Base-by-base conservation (phyloP, 2,113 vertebrate species). In the Chloropsis cyanopogon region DNA sequence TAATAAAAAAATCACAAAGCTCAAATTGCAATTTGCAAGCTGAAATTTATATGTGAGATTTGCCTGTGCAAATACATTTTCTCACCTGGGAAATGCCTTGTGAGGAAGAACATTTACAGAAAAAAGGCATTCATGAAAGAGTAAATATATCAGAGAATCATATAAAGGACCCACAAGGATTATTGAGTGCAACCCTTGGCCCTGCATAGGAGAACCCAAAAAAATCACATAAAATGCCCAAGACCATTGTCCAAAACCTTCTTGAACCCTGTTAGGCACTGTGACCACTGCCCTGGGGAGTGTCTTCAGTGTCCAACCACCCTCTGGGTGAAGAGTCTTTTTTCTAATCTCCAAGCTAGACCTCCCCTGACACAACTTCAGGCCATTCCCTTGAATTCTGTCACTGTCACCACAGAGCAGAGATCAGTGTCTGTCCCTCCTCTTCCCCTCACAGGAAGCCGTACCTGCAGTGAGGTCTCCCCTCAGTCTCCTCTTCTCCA, bases 371-470 rank as follows among this genome's bases (percentile, higher is more conserved):
- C 44, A 37, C 19, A 46, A 0, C 4, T 66, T 24, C 37, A 59
- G 8, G 19, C 26, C 77, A 20, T 66, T 52, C 18, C 15, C 60
- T 50, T 0, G 0, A 1, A 0, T 46, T 1, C 23, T 59, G 37
- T 33, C 22, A 3, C 18, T 56, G 65, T 12, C 37, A 16, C 12
- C 25, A 23, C 5, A 73, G 44, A 29, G 33, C 1, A 59, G 37
- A 46, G 60, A 46, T 46, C 69, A 17, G 7, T 5, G 33, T 0
- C 50, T 44, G 59, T 4, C 2, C 26, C 59, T 57, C 1, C 20
- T 37, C 35, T 33, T 14, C 6, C 16, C 7, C 28, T 39, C 37
- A 4, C 1, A 37, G 4, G 22, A 7, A 53, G 8, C 5, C 57
- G 18, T 26, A 7, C 4, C 37, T 81, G 26, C 44, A 44, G 0